These are phyloP conservation scores for Tenthredo distinguenda DNA, from an alignment of 2,888 invertebrate species.

Conservation along the genomic window DNA sequence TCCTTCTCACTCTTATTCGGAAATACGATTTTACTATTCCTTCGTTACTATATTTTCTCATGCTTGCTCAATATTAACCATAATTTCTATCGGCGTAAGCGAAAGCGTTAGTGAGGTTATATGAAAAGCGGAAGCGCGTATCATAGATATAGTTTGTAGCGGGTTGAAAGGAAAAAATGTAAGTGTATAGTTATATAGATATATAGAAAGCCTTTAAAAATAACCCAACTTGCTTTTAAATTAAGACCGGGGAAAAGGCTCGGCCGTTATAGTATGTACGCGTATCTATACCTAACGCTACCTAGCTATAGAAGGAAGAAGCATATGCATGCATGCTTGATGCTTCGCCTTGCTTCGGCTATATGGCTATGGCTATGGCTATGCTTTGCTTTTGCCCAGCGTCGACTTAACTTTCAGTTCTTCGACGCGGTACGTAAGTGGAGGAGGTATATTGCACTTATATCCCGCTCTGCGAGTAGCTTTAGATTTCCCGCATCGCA, in stretches of 20 bases:
- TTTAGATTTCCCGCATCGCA: background rate
- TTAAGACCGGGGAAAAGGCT: constrained; percentile 34
- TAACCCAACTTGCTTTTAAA: constrained; percentile 45
- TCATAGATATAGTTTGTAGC: constrained; percentile 17
- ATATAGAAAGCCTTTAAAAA: constrained; percentile 37
- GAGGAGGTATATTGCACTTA: background rate
- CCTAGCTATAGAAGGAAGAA: background rate
- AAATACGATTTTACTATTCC: no score
- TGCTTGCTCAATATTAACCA: no score
- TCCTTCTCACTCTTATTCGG: no score
- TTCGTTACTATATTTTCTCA: no score
- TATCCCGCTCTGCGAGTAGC: background rate
- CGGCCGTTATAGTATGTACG: background rate
- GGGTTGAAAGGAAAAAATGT: background rate
- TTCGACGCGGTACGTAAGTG: background rate
- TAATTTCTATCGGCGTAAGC: background rate
- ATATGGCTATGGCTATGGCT: background rate
- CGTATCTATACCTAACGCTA: background rate
- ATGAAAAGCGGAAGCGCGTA: constrained; percentile 22
- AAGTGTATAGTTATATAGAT: constrained; percentile 1
- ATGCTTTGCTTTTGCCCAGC: background rate
- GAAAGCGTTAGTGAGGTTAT: background rate
- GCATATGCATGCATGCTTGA: background rate
- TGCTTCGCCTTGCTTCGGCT: background rate
- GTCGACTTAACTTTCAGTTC: constrained; percentile 5